Percentiles rank a stretch among this genome's conserved stretches.
Conservation (phyloP, 2,113 vertebrate genomes). For the Melospiza georgiana region DNA sequence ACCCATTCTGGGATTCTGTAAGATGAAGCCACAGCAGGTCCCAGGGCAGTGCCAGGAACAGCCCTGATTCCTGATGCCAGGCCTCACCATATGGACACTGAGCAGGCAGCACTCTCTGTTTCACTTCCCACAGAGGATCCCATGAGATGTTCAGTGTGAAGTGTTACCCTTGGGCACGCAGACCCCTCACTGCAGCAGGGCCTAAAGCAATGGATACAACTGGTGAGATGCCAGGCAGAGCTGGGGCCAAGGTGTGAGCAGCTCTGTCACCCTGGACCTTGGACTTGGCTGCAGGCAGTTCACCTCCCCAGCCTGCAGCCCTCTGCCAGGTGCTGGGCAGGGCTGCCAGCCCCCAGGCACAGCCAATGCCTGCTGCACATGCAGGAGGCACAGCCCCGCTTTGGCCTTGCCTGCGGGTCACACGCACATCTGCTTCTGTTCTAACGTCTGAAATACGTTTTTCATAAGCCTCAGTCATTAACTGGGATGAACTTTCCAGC, state of each 20-base stretch:
- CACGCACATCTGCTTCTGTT: fast-evolving
- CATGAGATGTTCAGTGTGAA: fast-evolving
- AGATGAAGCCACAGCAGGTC: background rate
- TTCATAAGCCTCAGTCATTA: background rate
- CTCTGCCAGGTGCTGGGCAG: background rate
- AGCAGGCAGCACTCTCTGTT: background rate
- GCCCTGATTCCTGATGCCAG: background rate
- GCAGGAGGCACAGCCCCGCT: background rate
- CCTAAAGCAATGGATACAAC: background rate
- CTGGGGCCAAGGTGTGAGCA: fast-evolving
- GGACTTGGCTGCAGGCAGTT: background rate
- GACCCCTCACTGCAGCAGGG: background rate
- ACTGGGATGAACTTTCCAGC: background rate
- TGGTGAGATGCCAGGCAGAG: background rate
- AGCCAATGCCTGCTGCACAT: background rate
- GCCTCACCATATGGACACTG: fast-evolving
- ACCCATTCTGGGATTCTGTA: background rate
- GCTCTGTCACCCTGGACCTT: background rate
- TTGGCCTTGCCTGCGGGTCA: background rate
- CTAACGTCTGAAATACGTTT: background rate
- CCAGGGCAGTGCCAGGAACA: background rate
- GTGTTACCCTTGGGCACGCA: fast-evolving
- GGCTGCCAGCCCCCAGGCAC: background rate
- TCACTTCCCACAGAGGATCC: fast-evolving
- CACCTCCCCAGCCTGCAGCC: fast-evolving